Evolutionary conservation across 2,113 vertebrate species (phyloP).

Genomic region (Cynoglossus semilaevis): DNA sequence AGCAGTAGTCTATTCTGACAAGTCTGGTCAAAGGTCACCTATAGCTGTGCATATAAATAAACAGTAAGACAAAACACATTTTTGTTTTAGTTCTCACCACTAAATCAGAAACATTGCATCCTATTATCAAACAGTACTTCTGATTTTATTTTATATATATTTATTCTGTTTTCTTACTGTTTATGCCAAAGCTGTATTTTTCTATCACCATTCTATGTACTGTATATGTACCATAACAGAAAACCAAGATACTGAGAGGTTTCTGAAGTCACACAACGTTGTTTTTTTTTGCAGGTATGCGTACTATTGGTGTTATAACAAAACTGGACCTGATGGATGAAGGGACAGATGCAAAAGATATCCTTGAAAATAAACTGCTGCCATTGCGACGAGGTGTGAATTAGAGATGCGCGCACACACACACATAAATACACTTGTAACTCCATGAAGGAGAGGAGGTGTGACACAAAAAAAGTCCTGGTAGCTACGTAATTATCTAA

Average conservation of each 20-base stretch:
- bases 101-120: no score
- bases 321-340: constrained; percentile 98
- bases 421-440: background rate
- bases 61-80: no score
- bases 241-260: no score
- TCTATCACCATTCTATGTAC: no score
- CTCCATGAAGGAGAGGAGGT: background rate
- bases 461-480: background rate
- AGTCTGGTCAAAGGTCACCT: no score
- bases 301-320: constrained; percentile 96
- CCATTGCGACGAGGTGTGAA: constrained; percentile 87
- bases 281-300: constrained; percentile 75
- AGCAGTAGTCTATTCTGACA: background rate
- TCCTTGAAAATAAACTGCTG: constrained; percentile 94
- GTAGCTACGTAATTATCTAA: background rate
- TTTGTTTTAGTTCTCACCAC: no score
- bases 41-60: no score
- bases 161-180: no score
- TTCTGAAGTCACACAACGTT: background rate
- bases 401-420: background rate
- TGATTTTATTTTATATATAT: no score
- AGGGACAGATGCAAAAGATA: constrained; percentile 90
- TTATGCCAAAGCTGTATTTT: no score
- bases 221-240: no score
- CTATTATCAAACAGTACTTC: no score